These are phyloP conservation scores for Amblyteles armatorius DNA, from an alignment of 2,888 invertebrate genomes.

Conservation along the genomic window DNA sequence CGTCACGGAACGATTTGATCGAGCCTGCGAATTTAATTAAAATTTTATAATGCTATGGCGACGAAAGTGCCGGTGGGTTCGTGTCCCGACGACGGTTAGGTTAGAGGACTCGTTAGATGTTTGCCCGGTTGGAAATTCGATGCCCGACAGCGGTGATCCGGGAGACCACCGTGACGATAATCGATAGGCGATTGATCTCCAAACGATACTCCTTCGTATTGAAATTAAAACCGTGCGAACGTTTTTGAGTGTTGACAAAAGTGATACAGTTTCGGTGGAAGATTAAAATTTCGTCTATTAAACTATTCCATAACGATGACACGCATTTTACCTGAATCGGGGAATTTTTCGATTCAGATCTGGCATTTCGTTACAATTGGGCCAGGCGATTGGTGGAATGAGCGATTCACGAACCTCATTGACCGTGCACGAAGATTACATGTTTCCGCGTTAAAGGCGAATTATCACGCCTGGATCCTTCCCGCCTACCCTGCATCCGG, in stretches of 20 bases:
- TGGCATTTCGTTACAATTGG: background rate
- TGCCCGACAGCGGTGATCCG: background rate
- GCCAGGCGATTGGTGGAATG: background rate
- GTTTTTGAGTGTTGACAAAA: background rate
- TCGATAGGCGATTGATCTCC: background rate
- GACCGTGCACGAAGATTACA: background rate
- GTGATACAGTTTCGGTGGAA: background rate
- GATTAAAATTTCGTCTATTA: background rate
- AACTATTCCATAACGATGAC: background rate
- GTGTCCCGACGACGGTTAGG: background rate
- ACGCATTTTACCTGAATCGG: background rate
- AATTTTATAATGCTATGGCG: slow-evolving; percentile 31
- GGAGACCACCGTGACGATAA: slow-evolving; percentile 13
- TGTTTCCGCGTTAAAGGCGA: background rate
- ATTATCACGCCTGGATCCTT: background rate
- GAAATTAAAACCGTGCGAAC: background rate
- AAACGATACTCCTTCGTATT: background rate
- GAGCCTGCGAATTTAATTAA: slow-evolving; percentile 66
- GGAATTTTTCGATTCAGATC: background rate
- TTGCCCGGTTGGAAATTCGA: background rate
- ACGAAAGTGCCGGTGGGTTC: background rate
- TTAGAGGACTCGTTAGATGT: background rate
- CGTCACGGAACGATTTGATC: slow-evolving; percentile 55
- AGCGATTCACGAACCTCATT: background rate
- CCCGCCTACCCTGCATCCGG: background rate